Conservation (phyloP, 1,140 invertebrate species). For the Aphaenogaster rudis region DNA sequence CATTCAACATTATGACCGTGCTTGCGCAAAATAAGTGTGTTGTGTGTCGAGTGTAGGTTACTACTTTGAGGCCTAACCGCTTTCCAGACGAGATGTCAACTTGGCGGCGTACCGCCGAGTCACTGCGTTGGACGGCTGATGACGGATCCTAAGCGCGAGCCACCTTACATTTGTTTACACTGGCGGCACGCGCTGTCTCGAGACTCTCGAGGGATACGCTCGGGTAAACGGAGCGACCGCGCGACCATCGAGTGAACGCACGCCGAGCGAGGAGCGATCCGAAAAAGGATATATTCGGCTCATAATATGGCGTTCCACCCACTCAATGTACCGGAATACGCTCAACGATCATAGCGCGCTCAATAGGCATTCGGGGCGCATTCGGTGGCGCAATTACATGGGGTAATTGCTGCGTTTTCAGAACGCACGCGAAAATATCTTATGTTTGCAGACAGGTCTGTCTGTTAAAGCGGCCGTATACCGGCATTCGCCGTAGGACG, state of each 20-base stretch:
- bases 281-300: not conserved
- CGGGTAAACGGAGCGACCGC: not conserved
- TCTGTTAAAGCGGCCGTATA: not conserved
- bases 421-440: not conserved
- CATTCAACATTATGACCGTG: not conserved
- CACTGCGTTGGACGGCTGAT: not conserved
- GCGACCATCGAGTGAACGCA: not conserved
- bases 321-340: not conserved
- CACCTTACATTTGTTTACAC: not conserved
- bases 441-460: not conserved
- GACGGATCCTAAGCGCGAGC: not conserved
- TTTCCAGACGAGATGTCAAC: not conserved
- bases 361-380: not conserved
- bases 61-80: not conserved
- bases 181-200: not conserved
- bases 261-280: not conserved
- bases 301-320: constrained; percentile 7
- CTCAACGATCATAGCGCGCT: not conserved
- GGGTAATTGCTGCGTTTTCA: not conserved
- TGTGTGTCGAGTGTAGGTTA: not conserved
- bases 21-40: not conserved
- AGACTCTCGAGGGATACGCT: not conserved
- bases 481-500: not conserved
- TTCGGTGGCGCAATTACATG: no score
- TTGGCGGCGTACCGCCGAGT: not conserved